These are phyloP conservation scores for Pseudomugil gertrudae DNA, from an alignment of 2,797 vertebrate genomes.

Conservation along the genomic window DNA sequence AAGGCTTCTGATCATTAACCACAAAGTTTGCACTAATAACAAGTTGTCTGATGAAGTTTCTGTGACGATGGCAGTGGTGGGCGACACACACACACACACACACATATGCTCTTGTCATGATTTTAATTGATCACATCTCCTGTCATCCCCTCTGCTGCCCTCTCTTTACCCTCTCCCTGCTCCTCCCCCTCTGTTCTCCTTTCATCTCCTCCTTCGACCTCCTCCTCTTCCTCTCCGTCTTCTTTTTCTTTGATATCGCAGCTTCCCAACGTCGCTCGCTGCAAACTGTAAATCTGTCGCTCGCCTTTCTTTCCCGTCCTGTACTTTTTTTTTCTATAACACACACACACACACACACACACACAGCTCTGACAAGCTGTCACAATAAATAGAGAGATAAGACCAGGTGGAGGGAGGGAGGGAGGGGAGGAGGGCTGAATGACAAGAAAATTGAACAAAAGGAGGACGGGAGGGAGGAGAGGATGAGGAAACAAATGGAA, in stretches of 20 bases:
- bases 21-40: constrained; percentile 71
- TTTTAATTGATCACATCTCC: constrained; percentile 72
- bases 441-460: constrained; percentile 54
- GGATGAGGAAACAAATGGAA: neutral
- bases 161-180: constrained; percentile 67
- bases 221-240: constrained; percentile 22
- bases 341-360: constrained; percentile 23
- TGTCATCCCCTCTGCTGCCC: constrained; percentile 60
- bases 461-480: constrained; percentile 20
- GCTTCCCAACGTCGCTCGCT: constrained; percentile 34
- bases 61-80: constrained; percentile 43
- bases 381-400: constrained; percentile 73
- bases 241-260: constrained; percentile 49
- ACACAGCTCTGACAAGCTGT: constrained; percentile 63
- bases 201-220: constrained; percentile 67
- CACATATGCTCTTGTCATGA: constrained; percentile 59
- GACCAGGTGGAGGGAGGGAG: constrained; percentile 59
- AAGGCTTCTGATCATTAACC: constrained; percentile 65
- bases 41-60: constrained; percentile 63
- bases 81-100: constrained; percentile 39
- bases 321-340: neutral
- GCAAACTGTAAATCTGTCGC: constrained; percentile 66
- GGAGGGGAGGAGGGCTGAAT: constrained; percentile 20
- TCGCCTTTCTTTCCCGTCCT: constrained; percentile 15
- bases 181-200: constrained; percentile 57